phyloP scores from a whole-genome alignment of 1,140 invertebrate genomes.

The Oryctes rhinoceros region DNA sequence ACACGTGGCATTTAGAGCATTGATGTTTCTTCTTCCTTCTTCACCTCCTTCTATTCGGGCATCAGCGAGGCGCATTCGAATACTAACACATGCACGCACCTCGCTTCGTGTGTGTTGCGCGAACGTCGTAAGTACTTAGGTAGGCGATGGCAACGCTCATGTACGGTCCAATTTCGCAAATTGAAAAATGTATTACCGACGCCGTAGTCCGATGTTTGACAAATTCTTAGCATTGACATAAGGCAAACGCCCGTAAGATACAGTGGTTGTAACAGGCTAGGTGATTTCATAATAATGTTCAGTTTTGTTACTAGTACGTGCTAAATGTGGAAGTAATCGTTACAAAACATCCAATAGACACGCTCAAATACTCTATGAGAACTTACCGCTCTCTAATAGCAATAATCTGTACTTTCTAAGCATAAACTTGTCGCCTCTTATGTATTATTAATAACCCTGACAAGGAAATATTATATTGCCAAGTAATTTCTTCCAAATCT shows the following conservation, averaged over 20 bases:
- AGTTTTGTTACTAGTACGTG: no score
- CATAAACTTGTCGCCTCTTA: no score
- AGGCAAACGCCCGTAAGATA: not conserved
- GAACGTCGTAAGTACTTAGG: conserved; percentile 22
- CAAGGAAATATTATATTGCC: no score
- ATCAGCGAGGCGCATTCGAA: conserved; percentile 15
- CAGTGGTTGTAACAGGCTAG: no score
- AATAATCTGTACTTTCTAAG: no score
- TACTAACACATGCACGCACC: conserved; percentile 12
- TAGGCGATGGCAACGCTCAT: conserved; percentile 17
- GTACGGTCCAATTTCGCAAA: conserved; percentile 50
- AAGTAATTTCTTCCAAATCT: no score
- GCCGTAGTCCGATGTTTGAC: conserved; percentile 14
- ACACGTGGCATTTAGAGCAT: conserved; percentile 53
- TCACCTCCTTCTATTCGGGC: not conserved
- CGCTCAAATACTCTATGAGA: no score
- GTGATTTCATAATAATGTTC: no score
- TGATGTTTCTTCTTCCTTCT: conserved; percentile 44
- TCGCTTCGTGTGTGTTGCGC: not conserved
- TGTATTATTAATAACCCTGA: no score
- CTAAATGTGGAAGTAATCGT: not conserved
- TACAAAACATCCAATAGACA: not conserved
- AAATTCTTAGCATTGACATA: conserved; percentile 8
- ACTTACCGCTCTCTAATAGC: no score
- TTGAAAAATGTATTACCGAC: conserved; percentile 50